Conservation (phyloP, 2,888 invertebrate species). For the Drosophila kuntzei region DNA sequence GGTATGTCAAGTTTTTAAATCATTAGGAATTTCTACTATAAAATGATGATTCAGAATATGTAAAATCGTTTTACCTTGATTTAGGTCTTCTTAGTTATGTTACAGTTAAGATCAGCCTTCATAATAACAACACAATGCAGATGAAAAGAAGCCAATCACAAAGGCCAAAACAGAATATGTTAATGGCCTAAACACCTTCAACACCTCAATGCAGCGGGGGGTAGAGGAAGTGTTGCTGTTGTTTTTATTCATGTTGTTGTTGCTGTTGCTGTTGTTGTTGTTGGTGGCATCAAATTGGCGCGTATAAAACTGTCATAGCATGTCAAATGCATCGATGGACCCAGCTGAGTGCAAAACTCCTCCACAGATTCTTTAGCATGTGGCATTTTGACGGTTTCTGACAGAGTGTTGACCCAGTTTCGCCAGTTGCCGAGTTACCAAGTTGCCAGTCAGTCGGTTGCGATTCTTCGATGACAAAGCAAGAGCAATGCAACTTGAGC, state of each 20-base stretch:
- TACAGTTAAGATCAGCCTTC: constrained; percentile 23
- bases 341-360: constrained; percentile 55
- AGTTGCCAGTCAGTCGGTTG: constrained; percentile 18
- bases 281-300: constrained; percentile 54
- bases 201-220: constrained; percentile 19
- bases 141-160: constrained; percentile 4
- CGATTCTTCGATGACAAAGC: constrained; percentile 48
- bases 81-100: constrained; percentile 7
- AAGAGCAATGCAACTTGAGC: constrained; percentile 41
- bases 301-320: constrained; percentile 68
- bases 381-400: constrained; percentile 59
- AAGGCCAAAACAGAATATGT: constrained; percentile 28
- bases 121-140: not conserved
- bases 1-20: not conserved
- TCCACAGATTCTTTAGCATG: constrained; percentile 38
- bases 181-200: constrained; percentile 43
- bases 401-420: constrained; percentile 70
- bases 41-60: constrained; percentile 1
- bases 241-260: not conserved
- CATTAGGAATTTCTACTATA: not conserved
- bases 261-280: constrained; percentile 20
- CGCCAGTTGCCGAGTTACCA: constrained; percentile 8
- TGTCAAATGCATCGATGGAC: constrained; percentile 64
- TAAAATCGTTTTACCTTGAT: constrained; percentile 17
- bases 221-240: constrained; percentile 1